Base-by-base conservation (phyloP, 2,797 vertebrate species). In the Acrocephalus scirpaceus region DNA sequence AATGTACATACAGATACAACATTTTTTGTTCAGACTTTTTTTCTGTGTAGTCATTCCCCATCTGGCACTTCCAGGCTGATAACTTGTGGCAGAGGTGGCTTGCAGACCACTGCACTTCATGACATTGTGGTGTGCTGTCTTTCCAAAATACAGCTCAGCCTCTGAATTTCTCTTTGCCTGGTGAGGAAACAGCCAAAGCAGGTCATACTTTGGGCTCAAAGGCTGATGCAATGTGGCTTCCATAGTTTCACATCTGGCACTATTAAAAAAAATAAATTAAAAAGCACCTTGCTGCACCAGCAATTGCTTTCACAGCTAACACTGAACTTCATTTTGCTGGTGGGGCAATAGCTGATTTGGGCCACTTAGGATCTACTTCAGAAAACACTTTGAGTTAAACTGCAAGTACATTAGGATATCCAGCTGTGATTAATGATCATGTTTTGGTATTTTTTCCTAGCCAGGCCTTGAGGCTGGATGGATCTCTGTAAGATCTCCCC, bases 61-160 rank as follows among this genome's bases (percentile, higher is more conserved):
- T 32, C 44, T 75, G 38, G 60, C 25, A 20, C 30, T 75, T 70
- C 36, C 53, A 67, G 69, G 20, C 64, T 85, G 51, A 20, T 34
- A 56, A 40, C 38, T 34, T 38, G 19, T 40, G 17, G 40, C 48
- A 72, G 42, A 21, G 70, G 62, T 72, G 58, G 11, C 57, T 76
- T 45, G n/a, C 2, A 17, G 45, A 72, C 53, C 54, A 4, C 45
- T 54, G 44, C 15, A 18, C 70, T 76, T 80, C 27, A 2, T 21
- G 74, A 29, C 0, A 0, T 40, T 66, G 36, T 8, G 3, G 16
- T 23, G 36, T 38, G 38, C 54, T 90, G 1, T 48, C 27, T 23
- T 76, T 51, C 36, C 50, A 8, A 36, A 47, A 23, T 0, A 2
- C 38, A 36, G 19, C 26, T 79, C 60, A 53, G 51, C 14, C 34